Percentiles rank a stretch among this genome's conserved stretches.
phyloP scores from a whole-genome alignment of 2,888 invertebrate species.

The Drosophila suboccidentalis region DNA sequence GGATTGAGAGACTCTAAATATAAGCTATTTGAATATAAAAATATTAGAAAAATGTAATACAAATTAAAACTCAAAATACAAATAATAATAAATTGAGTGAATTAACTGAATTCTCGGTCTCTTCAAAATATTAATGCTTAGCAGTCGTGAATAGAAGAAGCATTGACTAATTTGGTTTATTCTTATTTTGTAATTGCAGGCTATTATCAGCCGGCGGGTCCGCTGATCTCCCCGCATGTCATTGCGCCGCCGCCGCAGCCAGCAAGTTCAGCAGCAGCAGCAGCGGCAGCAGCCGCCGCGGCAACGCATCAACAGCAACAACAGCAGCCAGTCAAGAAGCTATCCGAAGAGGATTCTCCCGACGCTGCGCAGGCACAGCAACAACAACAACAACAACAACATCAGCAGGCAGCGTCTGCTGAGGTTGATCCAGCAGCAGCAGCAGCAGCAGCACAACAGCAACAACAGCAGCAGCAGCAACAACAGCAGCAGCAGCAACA shows the following conservation, averaged over 20 bases:
- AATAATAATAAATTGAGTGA: too few relatives aligned
- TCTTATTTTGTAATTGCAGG: constrained; percentile 86
- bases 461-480: constrained; percentile 38
- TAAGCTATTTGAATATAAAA: too few relatives aligned
- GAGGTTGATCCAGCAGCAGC: constrained; percentile 56
- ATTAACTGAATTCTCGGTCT: too few relatives aligned
- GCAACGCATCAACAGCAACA: constrained; percentile 53
- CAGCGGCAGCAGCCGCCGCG: constrained; percentile 62
- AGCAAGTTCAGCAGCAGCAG: constrained; percentile 58
- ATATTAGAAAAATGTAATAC: too few relatives aligned
- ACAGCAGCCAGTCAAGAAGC: constrained; percentile 75
- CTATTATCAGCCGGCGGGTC: constrained; percentile 97
- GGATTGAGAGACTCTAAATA: too few relatives aligned
- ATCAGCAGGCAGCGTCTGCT: constrained; percentile 72
- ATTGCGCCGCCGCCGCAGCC: constrained; percentile 81
- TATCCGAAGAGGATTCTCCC: constrained; percentile 69
- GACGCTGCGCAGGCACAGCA: constrained; percentile 6
- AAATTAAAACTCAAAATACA: too few relatives aligned
- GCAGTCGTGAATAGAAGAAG: background rate
- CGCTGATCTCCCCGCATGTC: constrained; percentile 91
- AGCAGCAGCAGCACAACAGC: constrained; percentile 70
- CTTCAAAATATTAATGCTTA: background rate
- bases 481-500: constrained; percentile 72
- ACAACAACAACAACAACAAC: constrained; percentile 13
- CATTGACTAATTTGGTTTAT: background rate